Conservation (phyloP, 2,113 vertebrate species). For the Platysteira castanea region DNA sequence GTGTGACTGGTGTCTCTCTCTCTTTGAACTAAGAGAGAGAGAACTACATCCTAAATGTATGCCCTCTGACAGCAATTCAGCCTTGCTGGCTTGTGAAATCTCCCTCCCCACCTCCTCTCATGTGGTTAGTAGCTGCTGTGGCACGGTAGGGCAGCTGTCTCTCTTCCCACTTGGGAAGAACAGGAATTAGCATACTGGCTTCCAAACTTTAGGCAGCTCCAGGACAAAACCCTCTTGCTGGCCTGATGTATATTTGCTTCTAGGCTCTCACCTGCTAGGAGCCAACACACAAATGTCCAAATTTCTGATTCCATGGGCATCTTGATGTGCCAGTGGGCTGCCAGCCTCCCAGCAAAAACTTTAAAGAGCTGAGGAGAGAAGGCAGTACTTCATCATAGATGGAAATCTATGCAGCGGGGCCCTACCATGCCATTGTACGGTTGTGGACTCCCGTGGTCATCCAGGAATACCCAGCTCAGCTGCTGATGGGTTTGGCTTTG, state of each 20-base stretch:
- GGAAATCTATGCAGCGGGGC: background rate
- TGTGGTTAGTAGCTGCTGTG: background rate
- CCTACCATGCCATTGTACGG: rapidly evolving
- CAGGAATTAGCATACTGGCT: background rate
- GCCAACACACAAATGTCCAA: background rate
- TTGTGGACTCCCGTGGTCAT: rapidly evolving
- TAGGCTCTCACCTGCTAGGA: background rate
- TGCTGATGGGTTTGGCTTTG: background rate
- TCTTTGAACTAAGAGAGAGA: background rate
- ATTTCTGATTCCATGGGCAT: background rate
- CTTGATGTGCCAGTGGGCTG: background rate
- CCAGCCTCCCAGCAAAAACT: background rate
- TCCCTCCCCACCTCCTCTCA: background rate
- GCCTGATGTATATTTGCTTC: background rate
- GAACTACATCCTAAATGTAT: background rate
- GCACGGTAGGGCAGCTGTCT: background rate
- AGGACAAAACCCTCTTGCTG: background rate
- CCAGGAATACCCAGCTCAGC: background rate
- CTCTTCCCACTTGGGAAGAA: background rate
- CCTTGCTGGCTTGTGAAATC: background rate
- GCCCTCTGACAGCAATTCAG: background rate
- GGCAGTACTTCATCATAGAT: background rate
- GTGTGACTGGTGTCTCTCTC: background rate
- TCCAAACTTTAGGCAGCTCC: background rate
- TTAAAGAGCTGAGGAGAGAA: background rate